Conservation (phyloP, 2,888 invertebrate species). For the Mythimna loreyi region DNA sequence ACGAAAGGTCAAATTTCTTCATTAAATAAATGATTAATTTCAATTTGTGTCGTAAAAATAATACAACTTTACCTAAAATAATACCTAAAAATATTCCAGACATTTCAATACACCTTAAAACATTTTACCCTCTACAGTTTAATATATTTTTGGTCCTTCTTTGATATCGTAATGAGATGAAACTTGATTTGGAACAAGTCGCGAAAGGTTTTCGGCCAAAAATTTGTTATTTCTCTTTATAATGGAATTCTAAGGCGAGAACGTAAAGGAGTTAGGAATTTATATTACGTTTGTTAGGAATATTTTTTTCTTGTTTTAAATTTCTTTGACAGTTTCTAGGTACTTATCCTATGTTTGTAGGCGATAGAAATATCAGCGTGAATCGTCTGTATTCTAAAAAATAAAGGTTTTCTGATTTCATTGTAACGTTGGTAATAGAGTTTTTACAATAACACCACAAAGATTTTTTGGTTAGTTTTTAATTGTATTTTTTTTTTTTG, state of each 20-base stretch:
- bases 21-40: no score
- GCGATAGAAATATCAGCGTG: background rate
- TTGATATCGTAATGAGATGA: slow-evolving; percentile 44
- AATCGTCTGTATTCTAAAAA: no score
- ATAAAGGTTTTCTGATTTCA: no score
- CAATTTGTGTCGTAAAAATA: background rate
- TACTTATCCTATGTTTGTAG: background rate
- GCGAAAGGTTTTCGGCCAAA: slow-evolving; percentile 27
- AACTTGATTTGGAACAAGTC: slow-evolving; percentile 39
- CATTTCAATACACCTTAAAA: background rate
- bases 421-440: no score
- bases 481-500: no score
- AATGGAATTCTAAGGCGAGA: slow-evolving; percentile 23
- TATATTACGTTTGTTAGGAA: slow-evolving; percentile 25
- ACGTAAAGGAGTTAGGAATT: slow-evolving; percentile 36
- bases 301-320: slow-evolving; percentile 23
- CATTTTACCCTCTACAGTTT: slow-evolving; percentile 16
- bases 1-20: no score
- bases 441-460: no score
- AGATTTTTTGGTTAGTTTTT: no score
- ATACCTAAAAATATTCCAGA: background rate
- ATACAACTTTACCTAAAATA: no score
- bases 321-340: slow-evolving; percentile 9
- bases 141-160: slow-evolving; percentile 16
- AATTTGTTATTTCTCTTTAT: slow-evolving; percentile 33